A percentile compares a stretch with the other conserved stretches of the same genome.
phyloP scores from a whole-genome alignment of 2,797 vertebrate genomes.

The Ctenopoma multispine region DNA sequence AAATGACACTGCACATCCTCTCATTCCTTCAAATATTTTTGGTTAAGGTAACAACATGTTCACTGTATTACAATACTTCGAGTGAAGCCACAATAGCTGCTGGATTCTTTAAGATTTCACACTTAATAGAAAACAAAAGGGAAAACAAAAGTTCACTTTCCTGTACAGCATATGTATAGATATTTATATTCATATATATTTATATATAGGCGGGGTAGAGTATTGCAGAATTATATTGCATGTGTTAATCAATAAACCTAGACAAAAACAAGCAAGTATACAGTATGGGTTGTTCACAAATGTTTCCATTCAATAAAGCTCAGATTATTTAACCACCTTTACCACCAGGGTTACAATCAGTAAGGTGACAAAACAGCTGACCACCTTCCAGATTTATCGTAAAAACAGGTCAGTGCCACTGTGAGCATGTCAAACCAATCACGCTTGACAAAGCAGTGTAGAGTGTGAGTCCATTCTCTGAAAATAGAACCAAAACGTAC shows the following conservation, averaged over 20 bases:
- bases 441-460: conserved; percentile 64
- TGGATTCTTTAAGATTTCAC: conserved; percentile 83
- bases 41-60: conserved; percentile 84
- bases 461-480: conserved; percentile 72
- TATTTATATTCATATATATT: conserved; percentile 84
- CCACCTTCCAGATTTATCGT: conserved; percentile 67
- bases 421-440: conserved; percentile 69
- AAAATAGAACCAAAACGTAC: conserved; percentile 73
- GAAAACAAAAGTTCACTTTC: conserved; percentile 74
- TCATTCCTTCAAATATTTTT: conserved; percentile 78
- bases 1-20: conserved; percentile 63
- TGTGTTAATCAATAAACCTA: conserved; percentile 84
- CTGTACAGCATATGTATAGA: conserved; percentile 84
- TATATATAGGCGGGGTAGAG: conserved; percentile 84
- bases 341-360: conserved; percentile 77
- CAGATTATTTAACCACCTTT: conserved; percentile 72
- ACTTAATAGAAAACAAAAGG: conserved; percentile 71
- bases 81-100: conserved; percentile 83
- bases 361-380: conserved; percentile 55
- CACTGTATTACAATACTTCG: conserved; percentile 81
- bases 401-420: conserved; percentile 66
- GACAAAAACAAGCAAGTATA: conserved; percentile 84
- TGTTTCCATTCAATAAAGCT: conserved; percentile 78
- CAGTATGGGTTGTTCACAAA: conserved; percentile 81
- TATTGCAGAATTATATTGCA: conserved; percentile 89